A percentile compares a stretch with the other conserved stretches of the same genome.
Conservation (phyloP, 2,797 vertebrate genomes). For the Myotis planiceps region DNA sequence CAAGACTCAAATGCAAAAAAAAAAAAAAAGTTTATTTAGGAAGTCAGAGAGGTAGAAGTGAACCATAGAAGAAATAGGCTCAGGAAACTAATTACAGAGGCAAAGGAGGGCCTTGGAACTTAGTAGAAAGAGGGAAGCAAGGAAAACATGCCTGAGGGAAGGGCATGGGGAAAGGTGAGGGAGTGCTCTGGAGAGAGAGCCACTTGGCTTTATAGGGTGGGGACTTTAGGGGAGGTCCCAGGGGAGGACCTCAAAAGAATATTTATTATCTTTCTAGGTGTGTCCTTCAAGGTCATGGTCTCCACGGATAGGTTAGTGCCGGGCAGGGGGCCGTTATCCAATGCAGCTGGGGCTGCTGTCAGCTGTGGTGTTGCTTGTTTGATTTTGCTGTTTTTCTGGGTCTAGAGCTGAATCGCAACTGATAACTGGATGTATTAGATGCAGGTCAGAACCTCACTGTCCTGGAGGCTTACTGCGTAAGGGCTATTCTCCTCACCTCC, state of each 20-base stretch:
- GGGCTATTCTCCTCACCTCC: background rate
- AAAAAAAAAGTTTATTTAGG: background rate
- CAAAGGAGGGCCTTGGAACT: background rate
- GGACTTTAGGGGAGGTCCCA: background rate
- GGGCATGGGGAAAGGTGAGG: background rate
- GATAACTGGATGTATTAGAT: background rate
- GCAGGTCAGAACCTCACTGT: background rate
- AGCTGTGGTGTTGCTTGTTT: background rate
- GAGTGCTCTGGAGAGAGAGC: background rate
- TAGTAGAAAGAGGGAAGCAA: background rate
- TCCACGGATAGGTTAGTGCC: background rate
- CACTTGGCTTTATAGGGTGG: background rate
- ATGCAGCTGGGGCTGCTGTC: background rate
- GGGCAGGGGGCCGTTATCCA: background rate
- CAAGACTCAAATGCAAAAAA: background rate
- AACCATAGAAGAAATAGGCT: background rate
- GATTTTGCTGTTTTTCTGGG: background rate
- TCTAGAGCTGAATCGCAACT: background rate
- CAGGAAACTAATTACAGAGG: background rate
- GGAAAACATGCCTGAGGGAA: background rate
- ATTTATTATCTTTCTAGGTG: background rate
- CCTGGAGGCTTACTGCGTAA: background rate
- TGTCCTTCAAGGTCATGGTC: background rate
- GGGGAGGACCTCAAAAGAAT: background rate
- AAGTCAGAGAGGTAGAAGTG: background rate